phyloP scores from a whole-genome alignment of 1,140 invertebrate species.

The Dryas iulia region DNA sequence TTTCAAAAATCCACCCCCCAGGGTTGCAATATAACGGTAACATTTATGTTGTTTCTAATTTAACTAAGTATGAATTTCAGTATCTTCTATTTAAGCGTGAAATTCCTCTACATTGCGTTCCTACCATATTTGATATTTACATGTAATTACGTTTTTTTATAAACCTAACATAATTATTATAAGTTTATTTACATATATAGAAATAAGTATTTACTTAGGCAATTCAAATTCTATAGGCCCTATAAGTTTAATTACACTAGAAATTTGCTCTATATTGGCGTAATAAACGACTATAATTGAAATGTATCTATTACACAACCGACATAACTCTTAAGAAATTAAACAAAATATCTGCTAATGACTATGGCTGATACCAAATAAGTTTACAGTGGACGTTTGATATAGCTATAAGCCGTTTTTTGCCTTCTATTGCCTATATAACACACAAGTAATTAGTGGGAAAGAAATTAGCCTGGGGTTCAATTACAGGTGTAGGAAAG shows the following conservation, averaged over 20 bases:
- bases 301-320: slow-evolving; percentile 13
- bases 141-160: too few relatives aligned
- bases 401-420: slow-evolving; percentile 7
- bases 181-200: too few relatives aligned
- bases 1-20: too few relatives aligned
- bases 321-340: slow-evolving; percentile 14
- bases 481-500: neutral
- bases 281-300: neutral
- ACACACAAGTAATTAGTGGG: neutral
- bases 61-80: too few relatives aligned
- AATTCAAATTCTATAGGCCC: neutral
- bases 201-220: neutral
- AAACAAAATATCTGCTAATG: slow-evolving; percentile 21
- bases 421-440: neutral
- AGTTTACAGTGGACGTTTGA: neutral
- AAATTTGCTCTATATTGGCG: neutral
- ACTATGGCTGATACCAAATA: slow-evolving; percentile 8
- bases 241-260: neutral
- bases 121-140: too few relatives aligned
- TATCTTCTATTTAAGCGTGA: too few relatives aligned
- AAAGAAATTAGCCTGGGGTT: slow-evolving; percentile 12
- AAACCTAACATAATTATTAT: too few relatives aligned
- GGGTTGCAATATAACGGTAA: too few relatives aligned
- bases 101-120: too few relatives aligned
- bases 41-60: too few relatives aligned